Percentiles rank a stretch among this genome's conserved stretches.
Conservation (phyloP, 2,888 invertebrate species). For the Bellardia pandia region DNA sequence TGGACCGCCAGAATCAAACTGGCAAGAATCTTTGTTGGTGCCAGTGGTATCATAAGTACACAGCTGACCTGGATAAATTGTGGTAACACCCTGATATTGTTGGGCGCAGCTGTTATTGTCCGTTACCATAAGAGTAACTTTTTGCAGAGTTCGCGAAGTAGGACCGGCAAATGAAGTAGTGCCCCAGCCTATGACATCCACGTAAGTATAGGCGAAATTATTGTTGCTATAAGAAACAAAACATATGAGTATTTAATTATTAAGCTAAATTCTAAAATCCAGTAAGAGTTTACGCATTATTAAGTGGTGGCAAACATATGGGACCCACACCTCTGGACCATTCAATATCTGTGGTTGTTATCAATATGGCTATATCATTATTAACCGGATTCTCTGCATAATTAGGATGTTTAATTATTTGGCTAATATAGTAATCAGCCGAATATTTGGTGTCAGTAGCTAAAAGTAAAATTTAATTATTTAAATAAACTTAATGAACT, state of each 20-base stretch:
- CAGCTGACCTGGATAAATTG: conserved; percentile 75
- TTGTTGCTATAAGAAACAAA: not conserved
- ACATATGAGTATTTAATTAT: not conserved
- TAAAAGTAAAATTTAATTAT: conserved; percentile 3
- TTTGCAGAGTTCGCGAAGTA: conserved; percentile 83
- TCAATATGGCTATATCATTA: conserved; percentile 86
- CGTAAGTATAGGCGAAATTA: conserved; percentile 76
- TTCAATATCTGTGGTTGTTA: conserved; percentile 82
- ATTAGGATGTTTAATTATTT: conserved; percentile 77
- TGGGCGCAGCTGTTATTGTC: conserved; percentile 74
- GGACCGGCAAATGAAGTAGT: conserved; percentile 84
- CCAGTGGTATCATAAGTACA: conserved; percentile 79
- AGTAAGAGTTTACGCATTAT: conserved; percentile 75
- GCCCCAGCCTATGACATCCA: conserved; percentile 85
- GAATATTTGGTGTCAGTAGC: conserved; percentile 66
- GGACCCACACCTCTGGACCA: conserved; percentile 86
- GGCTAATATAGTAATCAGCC: conserved; percentile 78
- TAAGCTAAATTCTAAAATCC: not conserved
- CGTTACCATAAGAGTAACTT: conserved; percentile 83
- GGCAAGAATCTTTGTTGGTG: conserved; percentile 84
- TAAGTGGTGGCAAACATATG: conserved; percentile 85
- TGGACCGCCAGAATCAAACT: conserved; percentile 86
- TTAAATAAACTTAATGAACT: not conserved
- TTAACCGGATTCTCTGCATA: conserved; percentile 73
- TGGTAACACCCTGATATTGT: conserved; percentile 61